phyloP scores from a whole-genome alignment of 2,113 vertebrate species.

The Irena cyanogastra region DNA sequence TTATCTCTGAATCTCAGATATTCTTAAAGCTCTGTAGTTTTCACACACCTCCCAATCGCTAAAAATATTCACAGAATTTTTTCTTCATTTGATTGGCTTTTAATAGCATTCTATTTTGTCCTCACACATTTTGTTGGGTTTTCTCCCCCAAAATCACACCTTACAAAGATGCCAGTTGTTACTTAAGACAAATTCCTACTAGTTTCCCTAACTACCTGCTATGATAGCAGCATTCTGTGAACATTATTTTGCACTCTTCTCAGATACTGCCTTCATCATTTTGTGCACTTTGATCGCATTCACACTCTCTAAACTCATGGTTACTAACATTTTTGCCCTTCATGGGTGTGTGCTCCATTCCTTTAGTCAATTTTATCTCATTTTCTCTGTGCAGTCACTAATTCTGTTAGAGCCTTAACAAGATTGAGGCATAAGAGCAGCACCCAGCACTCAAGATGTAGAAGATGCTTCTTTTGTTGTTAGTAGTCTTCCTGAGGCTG shows the following conservation, averaged over 20 bases:
- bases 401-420: fast-evolving
- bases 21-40: background rate
- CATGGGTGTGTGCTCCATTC: background rate
- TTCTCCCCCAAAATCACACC: background rate
- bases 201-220: background rate
- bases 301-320: background rate
- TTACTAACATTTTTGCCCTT: background rate
- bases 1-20: background rate
- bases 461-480: background rate
- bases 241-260: background rate
- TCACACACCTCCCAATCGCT: background rate
- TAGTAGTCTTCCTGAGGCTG: background rate
- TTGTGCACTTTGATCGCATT: background rate
- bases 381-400: background rate
- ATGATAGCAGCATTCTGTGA: background rate
- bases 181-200: background rate
- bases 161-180: background rate
- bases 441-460: fast-evolving
- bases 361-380: background rate
- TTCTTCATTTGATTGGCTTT: background rate
- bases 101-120: background rate
- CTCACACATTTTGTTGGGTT: background rate
- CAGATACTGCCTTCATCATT: background rate
- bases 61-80: background rate
- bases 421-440: background rate